Conservation (phyloP, 1,140 invertebrate genomes). For the Leptinotarsa defecta region DNA sequence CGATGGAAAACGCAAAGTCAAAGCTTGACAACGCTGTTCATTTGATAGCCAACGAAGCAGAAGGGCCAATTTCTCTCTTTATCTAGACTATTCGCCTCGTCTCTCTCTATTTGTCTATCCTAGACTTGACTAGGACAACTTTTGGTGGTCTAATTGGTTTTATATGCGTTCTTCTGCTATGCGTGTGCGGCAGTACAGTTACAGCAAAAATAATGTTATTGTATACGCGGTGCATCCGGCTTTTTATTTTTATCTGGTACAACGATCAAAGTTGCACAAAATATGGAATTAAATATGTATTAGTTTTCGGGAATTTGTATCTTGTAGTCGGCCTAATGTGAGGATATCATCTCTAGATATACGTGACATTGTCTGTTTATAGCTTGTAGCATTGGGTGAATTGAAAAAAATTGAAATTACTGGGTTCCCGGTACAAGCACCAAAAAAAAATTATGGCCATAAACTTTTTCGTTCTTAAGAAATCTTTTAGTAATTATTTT, state of each 20-base stretch:
- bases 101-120: conserved; percentile 35
- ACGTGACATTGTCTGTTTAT: no score
- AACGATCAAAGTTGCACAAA: conserved; percentile 1
- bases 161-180: conserved; percentile 29
- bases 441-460: no score
- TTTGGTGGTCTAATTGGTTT: conserved; percentile 34
- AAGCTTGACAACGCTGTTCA: conserved; percentile 23
- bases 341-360: no score
- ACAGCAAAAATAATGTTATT: conserved; percentile 31
- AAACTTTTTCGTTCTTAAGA: no score
- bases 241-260: not conserved
- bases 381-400: no score
- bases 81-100: conserved; percentile 7
- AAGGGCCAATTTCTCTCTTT: conserved; percentile 27
- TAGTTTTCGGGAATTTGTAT: not conserved
- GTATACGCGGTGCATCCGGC: conserved; percentile 7
- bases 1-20: not conserved
- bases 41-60: conserved; percentile 23
- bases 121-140: conserved; percentile 39
- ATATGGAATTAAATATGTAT: conserved; percentile 1
- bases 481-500: no score
- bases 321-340: no score
- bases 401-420: no score
- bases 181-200: conserved; percentile 25
- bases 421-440: no score